A percentile compares a stretch with the other conserved stretches of the same genome.
These are phyloP conservation scores for Darevskia nairensis DNA, from an alignment of 2,797 vertebrate species.

Conservation along the genomic window DNA sequence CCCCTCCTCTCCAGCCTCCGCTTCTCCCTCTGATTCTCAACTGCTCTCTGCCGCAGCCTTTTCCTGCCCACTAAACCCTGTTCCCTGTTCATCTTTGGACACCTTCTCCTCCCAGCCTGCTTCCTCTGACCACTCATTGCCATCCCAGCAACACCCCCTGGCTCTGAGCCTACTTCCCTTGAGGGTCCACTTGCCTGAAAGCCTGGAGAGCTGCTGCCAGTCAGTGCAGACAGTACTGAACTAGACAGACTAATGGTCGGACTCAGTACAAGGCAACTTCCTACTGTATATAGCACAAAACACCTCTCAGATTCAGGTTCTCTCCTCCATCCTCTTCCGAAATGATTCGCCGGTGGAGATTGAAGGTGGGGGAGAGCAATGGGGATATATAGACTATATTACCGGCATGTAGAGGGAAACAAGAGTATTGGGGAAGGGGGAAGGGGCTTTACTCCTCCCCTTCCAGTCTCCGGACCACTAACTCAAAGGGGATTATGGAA, in stretches of 20 bases:
- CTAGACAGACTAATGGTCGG: not conserved
- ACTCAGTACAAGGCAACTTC: not conserved
- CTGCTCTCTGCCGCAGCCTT: no score
- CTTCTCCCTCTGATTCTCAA: no score
- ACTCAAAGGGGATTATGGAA: constrained; percentile 43
- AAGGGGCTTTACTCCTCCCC: no score
- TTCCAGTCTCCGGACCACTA: not conserved
- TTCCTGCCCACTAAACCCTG: no score
- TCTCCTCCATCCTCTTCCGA: not conserved
- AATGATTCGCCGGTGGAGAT: not conserved
- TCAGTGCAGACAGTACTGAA: not conserved
- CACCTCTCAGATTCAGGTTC: not conserved
- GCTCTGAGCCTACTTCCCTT: no score
- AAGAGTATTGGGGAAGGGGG: not conserved
- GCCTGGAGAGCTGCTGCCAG: not conserved
- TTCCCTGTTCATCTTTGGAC: no score
- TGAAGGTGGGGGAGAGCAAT: no score
- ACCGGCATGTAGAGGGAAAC: not conserved
- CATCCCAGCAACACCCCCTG: no score
- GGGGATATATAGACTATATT: not conserved
- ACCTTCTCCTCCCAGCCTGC: no score
- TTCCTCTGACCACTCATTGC: no score
- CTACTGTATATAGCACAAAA: no score
- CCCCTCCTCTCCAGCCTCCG: no score
- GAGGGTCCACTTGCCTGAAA: not conserved